A percentile compares a stretch with the other conserved stretches of the same genome.
These are phyloP conservation scores for Pocillopora meandrina DNA, from an alignment of 92 coral and sea anemone genomes.

Conservation along the genomic window DNA sequence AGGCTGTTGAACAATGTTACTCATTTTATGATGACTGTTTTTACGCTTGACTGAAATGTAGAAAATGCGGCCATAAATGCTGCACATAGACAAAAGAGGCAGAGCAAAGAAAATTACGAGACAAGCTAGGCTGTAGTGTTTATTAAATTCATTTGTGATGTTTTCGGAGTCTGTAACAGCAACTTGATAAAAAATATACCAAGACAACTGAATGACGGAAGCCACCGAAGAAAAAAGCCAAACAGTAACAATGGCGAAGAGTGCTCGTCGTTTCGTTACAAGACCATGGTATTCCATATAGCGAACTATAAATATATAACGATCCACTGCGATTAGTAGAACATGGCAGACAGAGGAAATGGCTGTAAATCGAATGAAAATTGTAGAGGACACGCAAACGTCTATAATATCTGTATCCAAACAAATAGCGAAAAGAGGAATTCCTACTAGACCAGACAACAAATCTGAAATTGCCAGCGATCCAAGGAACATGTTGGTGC, in stretches of 20 bases:
- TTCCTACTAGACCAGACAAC: constrained; percentile 69
- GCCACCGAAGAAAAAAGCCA: constrained; percentile 49
- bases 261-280: constrained; percentile 54
- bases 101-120: constrained; percentile 44
- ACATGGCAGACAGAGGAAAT: constrained; percentile 88
- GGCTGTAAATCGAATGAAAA: constrained; percentile 76
- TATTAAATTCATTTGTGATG: constrained; percentile 9
- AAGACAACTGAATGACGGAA: constrained; percentile 64
- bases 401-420: constrained; percentile 28
- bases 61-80: constrained; percentile 39
- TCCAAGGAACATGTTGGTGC: constrained; percentile 68
- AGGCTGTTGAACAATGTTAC: constrained; percentile 7
- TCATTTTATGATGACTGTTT: background rate
- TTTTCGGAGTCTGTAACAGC: constrained; percentile 37
- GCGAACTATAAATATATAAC: constrained; percentile 78
- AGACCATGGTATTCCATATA: constrained; percentile 51
- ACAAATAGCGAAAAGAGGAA: constrained; percentile 76
- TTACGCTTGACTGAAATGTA: constrained; percentile 20
- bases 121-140: constrained; percentile 26
- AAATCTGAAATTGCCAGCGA: constrained; percentile 87
- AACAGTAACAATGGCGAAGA: constrained; percentile 20
- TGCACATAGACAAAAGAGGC: constrained; percentile 39
- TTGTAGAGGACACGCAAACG: constrained; percentile 58
- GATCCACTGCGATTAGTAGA: constrained; percentile 75
- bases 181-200: constrained; percentile 27